Evolutionary conservation across 2,113 vertebrate species (phyloP).

Genomic region (Panthera tigris): DNA sequence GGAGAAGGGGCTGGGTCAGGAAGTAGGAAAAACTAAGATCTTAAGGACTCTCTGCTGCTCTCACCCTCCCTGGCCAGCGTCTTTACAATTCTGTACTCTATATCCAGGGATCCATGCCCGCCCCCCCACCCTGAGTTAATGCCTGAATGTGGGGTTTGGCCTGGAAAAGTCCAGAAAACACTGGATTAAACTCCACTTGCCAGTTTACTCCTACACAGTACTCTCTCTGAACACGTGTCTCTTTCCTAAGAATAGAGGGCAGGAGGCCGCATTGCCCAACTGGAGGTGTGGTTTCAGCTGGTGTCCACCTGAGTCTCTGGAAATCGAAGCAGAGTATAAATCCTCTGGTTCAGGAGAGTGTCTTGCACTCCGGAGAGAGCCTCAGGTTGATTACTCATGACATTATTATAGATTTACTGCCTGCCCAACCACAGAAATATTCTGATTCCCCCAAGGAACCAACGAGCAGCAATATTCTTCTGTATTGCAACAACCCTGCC

Average conservation of each 20-base stretch:
- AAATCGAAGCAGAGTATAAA: not conserved
- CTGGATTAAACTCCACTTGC: not conserved
- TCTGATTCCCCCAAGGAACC: conserved; percentile 20
- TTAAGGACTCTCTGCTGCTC: not conserved
- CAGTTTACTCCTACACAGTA: not conserved
- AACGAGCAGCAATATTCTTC: not conserved
- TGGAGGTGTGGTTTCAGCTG: not conserved
- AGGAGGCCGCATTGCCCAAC: not conserved
- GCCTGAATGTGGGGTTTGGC: not conserved
- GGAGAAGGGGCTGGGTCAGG: not conserved
- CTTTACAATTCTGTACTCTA: not conserved
- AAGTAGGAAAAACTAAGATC: conserved; percentile 37
- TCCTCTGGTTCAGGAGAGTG: not conserved
- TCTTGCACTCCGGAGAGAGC: not conserved
- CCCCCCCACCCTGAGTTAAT: accelerated
- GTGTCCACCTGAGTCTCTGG: not conserved
- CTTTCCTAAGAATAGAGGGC: not conserved
- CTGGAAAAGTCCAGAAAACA: not conserved
- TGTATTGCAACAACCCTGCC: conserved; percentile 41
- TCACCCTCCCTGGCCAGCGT: not conserved
- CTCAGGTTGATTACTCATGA: not conserved
- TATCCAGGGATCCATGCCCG: too few species aligned
- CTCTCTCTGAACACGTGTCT: not conserved
- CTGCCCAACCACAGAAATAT: conserved; percentile 21
- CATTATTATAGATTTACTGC: conserved; percentile 35